Percentiles rank a stretch among this genome's conserved stretches.
phyloP scores from a whole-genome alignment of 2,888 invertebrate genomes.

The Cheilosia scutellata region DNA sequence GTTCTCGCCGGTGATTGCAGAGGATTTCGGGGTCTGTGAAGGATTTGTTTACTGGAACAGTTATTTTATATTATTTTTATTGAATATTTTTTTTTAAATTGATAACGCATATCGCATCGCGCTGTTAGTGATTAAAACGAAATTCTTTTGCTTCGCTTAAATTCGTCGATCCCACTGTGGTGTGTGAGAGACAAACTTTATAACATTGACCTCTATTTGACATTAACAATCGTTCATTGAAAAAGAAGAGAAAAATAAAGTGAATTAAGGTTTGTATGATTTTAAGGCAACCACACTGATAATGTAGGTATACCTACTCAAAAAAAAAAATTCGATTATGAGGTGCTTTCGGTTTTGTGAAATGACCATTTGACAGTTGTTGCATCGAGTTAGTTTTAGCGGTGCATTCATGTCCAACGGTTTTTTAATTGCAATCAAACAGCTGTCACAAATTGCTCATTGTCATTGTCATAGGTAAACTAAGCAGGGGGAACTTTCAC shows the following conservation, averaged over 20 bases:
- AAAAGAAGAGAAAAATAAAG: constrained; percentile 56
- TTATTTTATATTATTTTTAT: constrained; percentile 17
- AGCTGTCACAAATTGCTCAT: constrained; percentile 37
- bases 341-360: neutral
- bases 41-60: constrained; percentile 5
- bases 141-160: constrained; percentile 28
- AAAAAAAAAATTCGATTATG: neutral
- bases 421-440: constrained; percentile 21
- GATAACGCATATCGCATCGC: constrained; percentile 52
- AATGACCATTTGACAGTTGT: constrained; percentile 33
- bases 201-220: constrained; percentile 84
- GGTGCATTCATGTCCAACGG: constrained; percentile 68
- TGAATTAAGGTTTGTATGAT: constrained; percentile 62
- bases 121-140: constrained; percentile 40
- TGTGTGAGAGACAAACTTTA: constrained; percentile 60
- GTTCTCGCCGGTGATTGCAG: constrained; percentile 10
- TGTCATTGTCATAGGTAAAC: neutral
- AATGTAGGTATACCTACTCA: neutral
- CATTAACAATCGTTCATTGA: constrained; percentile 78
- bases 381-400: constrained; percentile 35
- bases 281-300: constrained; percentile 14
- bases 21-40: constrained; percentile 14
- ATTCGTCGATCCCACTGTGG: constrained; percentile 60
- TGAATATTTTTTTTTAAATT: constrained; percentile 12
- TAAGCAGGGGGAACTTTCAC: constrained; percentile 39